Evolutionary conservation across 2,113 vertebrate species (phyloP).

Genomic region (Hoplias malabaricus): DNA sequence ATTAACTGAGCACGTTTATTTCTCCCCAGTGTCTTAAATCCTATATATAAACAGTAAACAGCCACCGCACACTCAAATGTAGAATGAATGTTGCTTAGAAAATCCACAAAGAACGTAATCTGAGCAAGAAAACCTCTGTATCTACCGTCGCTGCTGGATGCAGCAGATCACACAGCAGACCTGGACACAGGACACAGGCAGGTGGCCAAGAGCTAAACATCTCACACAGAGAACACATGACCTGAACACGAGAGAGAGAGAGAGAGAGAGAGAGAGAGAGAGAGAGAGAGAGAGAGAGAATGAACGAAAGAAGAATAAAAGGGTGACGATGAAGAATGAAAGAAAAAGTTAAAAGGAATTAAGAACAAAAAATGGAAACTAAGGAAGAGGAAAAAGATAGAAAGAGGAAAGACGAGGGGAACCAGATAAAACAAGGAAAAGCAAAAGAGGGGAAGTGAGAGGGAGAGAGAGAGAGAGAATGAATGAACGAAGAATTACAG

Average conservation of each 20-base stretch:
- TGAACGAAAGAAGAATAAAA: neutral
- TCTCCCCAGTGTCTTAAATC: neutral
- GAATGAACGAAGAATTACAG: neutral
- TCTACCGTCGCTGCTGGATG: too few relatives aligned
- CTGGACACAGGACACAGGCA: slow-evolving; percentile 53
- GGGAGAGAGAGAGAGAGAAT: neutral
- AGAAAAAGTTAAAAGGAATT: neutral
- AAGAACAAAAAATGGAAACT: neutral
- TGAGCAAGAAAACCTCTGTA: too few relatives aligned
- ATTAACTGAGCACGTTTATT: too few relatives aligned
- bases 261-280: neutral
- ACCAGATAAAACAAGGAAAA: too few relatives aligned
- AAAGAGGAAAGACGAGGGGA: too few relatives aligned
- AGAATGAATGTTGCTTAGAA: too few relatives aligned
- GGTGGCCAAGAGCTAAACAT: slow-evolving; percentile 63
- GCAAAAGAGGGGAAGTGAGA: neutral
- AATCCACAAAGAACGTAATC: too few relatives aligned
- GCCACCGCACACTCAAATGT: slow-evolving; percentile 3
- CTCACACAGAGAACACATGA: slow-evolving; percentile 50
- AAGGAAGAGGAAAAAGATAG: neutral
- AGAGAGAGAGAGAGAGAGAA: neutral
- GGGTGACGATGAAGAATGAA: neutral
- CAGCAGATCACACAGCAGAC: slow-evolving; percentile 38
- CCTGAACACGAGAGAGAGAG: slow-evolving; percentile 3
- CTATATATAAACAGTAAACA: too few relatives aligned